phyloP scores from a whole-genome alignment of 37 sponge, comb jelly and placozoan genomes.

The Ianthella basta region DNA sequence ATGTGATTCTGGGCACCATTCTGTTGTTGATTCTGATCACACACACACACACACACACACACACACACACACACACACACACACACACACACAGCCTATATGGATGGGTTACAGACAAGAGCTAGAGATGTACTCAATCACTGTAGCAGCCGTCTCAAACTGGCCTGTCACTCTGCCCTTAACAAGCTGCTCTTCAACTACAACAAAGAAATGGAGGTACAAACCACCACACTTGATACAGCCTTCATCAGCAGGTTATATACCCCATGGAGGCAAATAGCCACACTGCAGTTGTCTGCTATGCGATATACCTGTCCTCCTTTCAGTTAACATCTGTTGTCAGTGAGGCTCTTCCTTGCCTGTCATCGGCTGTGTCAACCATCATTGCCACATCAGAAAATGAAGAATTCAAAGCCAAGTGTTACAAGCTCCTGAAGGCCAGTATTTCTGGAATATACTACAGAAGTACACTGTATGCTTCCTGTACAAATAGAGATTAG shows the following conservation, averaged over 20 bases:
- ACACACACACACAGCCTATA: background rate
- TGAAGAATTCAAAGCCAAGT: background rate
- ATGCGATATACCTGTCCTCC: background rate
- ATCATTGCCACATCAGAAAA: background rate
- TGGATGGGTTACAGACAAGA: background rate
- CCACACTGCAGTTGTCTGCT: background rate
- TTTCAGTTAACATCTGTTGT: background rate
- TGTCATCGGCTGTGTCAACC: background rate
- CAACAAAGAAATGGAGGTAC: conserved; percentile 36
- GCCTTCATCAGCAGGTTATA: background rate
- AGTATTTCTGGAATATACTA: background rate
- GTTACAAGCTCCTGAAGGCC: background rate
- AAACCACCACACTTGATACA: no score
- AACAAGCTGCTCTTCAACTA: conserved; percentile 69
- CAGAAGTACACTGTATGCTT: no score
- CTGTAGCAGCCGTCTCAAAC: background rate
- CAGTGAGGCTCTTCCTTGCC: background rate
- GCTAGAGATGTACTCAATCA: background rate
- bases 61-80: no score
- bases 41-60: no score
- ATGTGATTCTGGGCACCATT: no score
- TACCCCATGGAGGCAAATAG: background rate
- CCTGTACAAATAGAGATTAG: no score
- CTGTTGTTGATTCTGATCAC: no score
- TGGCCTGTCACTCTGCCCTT: conserved; percentile 51